Evolutionary conservation across 30 jellyfish, hydroid and myxozoan genomes (phyloP), one percentile per base, ranked within the genome.

Genomic region (Aurelia sp.): DNA sequence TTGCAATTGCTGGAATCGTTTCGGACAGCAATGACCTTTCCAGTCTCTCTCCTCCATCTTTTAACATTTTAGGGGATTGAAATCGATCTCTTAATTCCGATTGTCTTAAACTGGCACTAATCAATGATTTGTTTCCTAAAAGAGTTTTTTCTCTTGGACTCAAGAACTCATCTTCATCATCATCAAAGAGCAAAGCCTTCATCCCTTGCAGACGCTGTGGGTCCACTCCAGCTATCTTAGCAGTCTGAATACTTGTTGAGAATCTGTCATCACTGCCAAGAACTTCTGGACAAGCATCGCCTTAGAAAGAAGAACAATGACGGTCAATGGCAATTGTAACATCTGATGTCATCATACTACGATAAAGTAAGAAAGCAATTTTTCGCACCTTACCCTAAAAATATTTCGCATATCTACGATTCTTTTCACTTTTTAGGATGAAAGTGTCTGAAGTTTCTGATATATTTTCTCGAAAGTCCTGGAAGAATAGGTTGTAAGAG

Each of bases 131-230:
- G 44, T 78, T 91, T 9, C 95, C 84, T 13, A 91, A 78, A 51
- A 90, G 74, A 12, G 67, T 70, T 50, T 84, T 78, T 47, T 78
- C 92, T 69, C 88, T 91, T 44, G 97, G 97, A 59, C 93, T 91
- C 79, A 73, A 22, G 50, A 83, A 58, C 16, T 88, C 87, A 27
- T 73, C 94, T 17, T 77, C 94, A 1, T 82, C 96, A 27, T 85
- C 93, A 58, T 77, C 93, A 65, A 94, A 85, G 17, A 94, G 47
- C 9, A 91, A 87, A 8, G 98, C 96, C 61, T 94, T 94, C 98
- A 94, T 94, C 40, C 97, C 98, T 57, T 94, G 98, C 44, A 94
- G 64, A 40, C 93, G 81, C 62, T 68, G 78, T 44, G 98, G 93
- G 48, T 94, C 80, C 24, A 94, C 95, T 21, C 94, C 96, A 6